Base-by-base conservation (phyloP, 2,113 vertebrate genomes). In the Oncorhynchus kisutch region DNA sequence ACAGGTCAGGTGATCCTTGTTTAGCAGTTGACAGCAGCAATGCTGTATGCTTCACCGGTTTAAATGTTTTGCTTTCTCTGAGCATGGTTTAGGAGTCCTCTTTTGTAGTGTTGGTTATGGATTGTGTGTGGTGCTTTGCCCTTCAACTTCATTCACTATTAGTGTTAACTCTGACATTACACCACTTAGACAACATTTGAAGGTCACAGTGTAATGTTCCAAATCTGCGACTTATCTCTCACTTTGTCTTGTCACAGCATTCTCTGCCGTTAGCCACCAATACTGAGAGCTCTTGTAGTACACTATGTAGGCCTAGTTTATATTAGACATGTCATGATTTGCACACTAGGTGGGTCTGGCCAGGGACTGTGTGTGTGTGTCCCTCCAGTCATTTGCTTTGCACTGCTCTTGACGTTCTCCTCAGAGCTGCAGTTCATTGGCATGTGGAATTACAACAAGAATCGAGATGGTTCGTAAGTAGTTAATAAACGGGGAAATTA, bases 371-470 rank as follows among this genome's bases (percentile, higher is more conserved):
- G 34, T 57, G 18, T 51, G 11, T 54, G 51, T 11, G 8, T 45
- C 39, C 51, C 14, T 54, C 51, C 12, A 54, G 34, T 25, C 68
- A 25, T 69, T 60, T 1, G 18, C 67, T 0, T 75, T 70, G 49
- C 39, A 16, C 14, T 4, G 59, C 45, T 64, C 51, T 51, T 8
- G 13, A 3, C 60, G 85, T 75, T 72, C 79, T 71, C 73, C 75
- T 76, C 62, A 59, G 51, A 54, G 51, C 1, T 54, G 67, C 45
- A 13, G 18, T 62, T 22, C n/a, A n/a, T 3, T 31, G 8, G 14
- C 77, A 79, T 70, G 83, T 76, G 76, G 81, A 84, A 3, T 45
- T 45, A 77, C 81, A 77, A 84, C 85, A 12, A 45, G 84, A 13
- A 0, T 67, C 59, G 49, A 18, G 3, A 18, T 80, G 70, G 78